These are phyloP conservation scores for Neelides folsomi DNA, from an alignment of 2,888 invertebrate species.

Conservation along the genomic window DNA sequence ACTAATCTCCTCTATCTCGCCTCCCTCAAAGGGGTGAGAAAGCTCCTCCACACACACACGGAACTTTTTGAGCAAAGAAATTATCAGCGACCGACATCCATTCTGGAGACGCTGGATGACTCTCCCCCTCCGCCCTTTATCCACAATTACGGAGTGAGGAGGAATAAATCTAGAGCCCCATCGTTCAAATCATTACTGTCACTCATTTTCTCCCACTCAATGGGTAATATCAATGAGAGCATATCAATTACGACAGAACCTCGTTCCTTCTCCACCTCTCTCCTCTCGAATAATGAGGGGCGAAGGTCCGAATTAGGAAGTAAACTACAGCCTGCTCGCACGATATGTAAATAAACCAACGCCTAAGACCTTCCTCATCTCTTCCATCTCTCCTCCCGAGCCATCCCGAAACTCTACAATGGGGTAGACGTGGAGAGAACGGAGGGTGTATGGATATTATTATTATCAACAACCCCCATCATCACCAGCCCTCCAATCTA, in stretches of 20 bases:
- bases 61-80: too few species aligned
- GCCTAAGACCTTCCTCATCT: conserved; percentile 1
- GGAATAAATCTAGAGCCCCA: neutral
- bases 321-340: neutral
- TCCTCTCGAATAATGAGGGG: neutral
- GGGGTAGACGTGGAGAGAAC: neutral
- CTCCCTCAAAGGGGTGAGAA: too few species aligned
- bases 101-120: too few species aligned
- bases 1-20: too few species aligned
- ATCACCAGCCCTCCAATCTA: conserved; percentile 13
- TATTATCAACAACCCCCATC: conserved; percentile 4
- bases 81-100: too few species aligned
- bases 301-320: neutral
- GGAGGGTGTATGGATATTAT: conserved; percentile 4
- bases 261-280: neutral
- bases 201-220: too few species aligned
- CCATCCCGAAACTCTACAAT: neutral
- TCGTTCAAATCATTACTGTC: too few species aligned
- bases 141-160: too few species aligned
- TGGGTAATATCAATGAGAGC: too few species aligned
- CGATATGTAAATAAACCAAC: conserved; percentile 3
- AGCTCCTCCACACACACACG: too few species aligned
- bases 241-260: too few species aligned
- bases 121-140: too few species aligned
- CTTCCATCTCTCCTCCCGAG: neutral